Evolutionary conservation across 1,140 invertebrate species (phyloP), one percentile per base, ranked within the genome.

Genomic region (Neotoxoptera formosana): DNA sequence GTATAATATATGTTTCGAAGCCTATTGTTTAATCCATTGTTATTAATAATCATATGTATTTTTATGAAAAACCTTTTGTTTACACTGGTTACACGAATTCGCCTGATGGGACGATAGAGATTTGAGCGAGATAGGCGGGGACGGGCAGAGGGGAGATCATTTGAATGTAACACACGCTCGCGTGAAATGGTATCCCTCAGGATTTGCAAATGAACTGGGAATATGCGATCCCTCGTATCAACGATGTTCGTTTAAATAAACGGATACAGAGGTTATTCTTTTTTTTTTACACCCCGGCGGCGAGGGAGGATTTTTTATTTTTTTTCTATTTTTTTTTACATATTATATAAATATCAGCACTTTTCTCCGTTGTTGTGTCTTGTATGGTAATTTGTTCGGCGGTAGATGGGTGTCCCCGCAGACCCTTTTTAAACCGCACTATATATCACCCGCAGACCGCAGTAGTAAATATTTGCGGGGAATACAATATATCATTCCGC

Each of bases 201-300:
- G 91, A 93, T 67, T 93, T 84, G 91, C 81, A 93, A 93, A 93
- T 93, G 91, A 93, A 93, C 91, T 53, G 91, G 91, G 91, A 93
- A 93, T 83, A 93, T 93, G 91, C 91, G 81, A 93, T 93, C 91
- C 91, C 91, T 93, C 91, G 91, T 93, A 93, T 93, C 91, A 93
- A 93, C 81, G 60, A 76, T 34, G 91, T 83, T 93, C 91, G 91
- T 93, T 92, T 91, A 91, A 91, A 91, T 91, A 93, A 93, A 93
- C 91, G 91, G 91, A 93, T 93, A 93, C 81, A 86, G 76, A 53
- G 91, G 76, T 92, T 83, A 92, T 91, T 81, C n/a, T 81, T 92
- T 81, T 92, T 92, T 92, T 36, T 91, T 91, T 93, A 84, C 91
- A 93, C 81, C 91, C 91, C 76, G 76, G 34, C 21, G 81, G 91